phyloP scores from a whole-genome alignment of 2,797 vertebrate genomes.

The Darevskia mixta region DNA sequence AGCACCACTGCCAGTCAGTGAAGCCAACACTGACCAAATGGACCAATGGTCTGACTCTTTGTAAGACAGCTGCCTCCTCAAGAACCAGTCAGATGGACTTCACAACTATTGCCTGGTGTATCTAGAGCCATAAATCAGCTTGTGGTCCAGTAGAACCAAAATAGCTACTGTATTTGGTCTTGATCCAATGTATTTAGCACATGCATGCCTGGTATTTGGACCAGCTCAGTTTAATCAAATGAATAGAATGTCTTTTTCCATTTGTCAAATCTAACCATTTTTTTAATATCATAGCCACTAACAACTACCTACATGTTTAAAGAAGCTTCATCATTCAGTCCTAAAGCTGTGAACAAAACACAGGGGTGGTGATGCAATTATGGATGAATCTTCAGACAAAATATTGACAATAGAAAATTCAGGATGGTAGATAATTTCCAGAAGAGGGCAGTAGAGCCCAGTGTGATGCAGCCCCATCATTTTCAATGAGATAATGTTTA shows the following conservation, averaged over 20 bases:
- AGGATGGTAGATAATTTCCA: conserved; percentile 17
- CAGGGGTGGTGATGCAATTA: conserved; percentile 7
- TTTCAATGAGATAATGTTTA: conserved; percentile 51
- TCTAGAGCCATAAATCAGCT: background rate
- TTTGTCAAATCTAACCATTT: background rate
- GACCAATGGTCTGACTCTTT: background rate
- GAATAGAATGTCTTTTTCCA: background rate
- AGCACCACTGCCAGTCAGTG: no score
- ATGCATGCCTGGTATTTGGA: background rate
- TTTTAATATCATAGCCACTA: background rate
- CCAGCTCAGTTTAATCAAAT: background rate
- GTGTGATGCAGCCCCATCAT: conserved; percentile 33
- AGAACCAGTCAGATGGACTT: background rate
- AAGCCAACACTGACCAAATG: no score
- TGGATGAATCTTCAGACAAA: conserved; percentile 16
- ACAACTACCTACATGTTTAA: background rate
- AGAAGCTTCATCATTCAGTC: background rate
- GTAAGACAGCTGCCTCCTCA: background rate
- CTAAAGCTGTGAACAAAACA: background rate
- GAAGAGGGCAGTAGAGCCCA: conserved; percentile 76
- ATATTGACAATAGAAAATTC: conserved; percentile 36
- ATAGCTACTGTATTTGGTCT: background rate
- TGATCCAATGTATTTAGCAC: background rate
- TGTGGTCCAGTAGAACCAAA: no score
- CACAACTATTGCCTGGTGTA: no score